Base-by-base conservation (phyloP, 1,140 invertebrate genomes). In the Diachasmimorpha longicaudata region DNA sequence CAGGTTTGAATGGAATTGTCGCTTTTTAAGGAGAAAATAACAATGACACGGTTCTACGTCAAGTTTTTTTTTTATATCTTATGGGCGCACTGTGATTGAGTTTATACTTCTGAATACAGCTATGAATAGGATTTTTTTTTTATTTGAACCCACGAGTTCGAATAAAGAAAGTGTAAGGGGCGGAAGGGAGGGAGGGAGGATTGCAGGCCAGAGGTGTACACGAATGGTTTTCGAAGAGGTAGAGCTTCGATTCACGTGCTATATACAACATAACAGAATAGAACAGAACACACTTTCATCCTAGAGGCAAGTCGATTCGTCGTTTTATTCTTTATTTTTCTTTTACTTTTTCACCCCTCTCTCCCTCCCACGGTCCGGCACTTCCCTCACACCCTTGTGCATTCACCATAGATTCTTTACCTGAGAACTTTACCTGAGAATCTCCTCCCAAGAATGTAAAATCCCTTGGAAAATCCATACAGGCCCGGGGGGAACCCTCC, bases 201-300 rank as follows among this genome's bases (percentile, higher is more conserved):
- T 66, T 66, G 58, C 36, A 37, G 36, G n/a, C 66, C 36, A 39
- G 31, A 73, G 46, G 55, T 42, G 52, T 39, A 36, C 10, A 72
- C 36, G 42, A 48, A 46, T 44, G n/a, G 21, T 46, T 42, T 46
- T 36, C 19, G 69, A 71, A 76, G 58, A 37, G 52, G 21, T 48
- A 71, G 74, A 75, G 70, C 39, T 55, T 63, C 52, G 74, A 76
- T 76, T 76, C 74, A 76, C 74, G 69, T 37, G 52, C 31, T 71
- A 69, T 37, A 37, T 68, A n/a, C 36, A 68, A 37, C 66, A 66
- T 31, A 36, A 66, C 58, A 66, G 23, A 31, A 66, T 21, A 31
- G 31, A 66, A 70, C 19, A 76, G 70, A 76, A 71, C 52, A 76
- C 63, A 76, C 74, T 76, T 76, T 76, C 68, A 19, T 75, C 66